Evolutionary conservation across 2,888 invertebrate genomes (phyloP).

Genomic region (Anthophora plumipes): DNA sequence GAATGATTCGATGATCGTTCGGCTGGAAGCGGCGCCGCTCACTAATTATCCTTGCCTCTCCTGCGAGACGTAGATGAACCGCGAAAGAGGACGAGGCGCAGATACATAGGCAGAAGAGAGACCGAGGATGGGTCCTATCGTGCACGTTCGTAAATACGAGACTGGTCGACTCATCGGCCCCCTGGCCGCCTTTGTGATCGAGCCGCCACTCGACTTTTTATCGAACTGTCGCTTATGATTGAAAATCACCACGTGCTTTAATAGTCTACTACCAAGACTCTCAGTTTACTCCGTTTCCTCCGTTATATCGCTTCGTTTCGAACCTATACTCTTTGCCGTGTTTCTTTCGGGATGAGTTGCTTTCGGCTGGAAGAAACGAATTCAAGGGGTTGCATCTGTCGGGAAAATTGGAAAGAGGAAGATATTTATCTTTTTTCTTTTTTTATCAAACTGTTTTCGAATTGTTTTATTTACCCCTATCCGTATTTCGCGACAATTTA

Average conservation of each 20-base stretch:
- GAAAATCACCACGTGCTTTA: slow-evolving; percentile 81
- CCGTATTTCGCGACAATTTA: too few relatives aligned
- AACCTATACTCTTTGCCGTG: not conserved
- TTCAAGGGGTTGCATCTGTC: too few relatives aligned
- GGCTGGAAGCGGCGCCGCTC: slow-evolving; percentile 75
- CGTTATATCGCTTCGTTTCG: not conserved
- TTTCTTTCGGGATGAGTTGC: not conserved
- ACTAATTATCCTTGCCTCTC: slow-evolving; percentile 78
- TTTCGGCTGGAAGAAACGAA: too few relatives aligned
- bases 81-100: slow-evolving; percentile 57
- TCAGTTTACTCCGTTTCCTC: slow-evolving; percentile 64
- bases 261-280: slow-evolving; percentile 71
- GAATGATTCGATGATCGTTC: slow-evolving; percentile 74
- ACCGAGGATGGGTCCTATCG: slow-evolving; percentile 56
- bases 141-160: slow-evolving; percentile 76
- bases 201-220: slow-evolving; percentile 83
- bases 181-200: slow-evolving; percentile 80
- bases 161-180: slow-evolving; percentile 82
- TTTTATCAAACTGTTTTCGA: not conserved
- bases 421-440: not conserved
- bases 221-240: slow-evolving; percentile 83
- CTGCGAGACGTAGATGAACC: slow-evolving; percentile 62
- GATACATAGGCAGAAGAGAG: slow-evolving; percentile 35
- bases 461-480: too few relatives aligned
- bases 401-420: too few relatives aligned